Base-by-base conservation (phyloP, 1,140 invertebrate species). In the Drosophila mojavensis region DNA sequence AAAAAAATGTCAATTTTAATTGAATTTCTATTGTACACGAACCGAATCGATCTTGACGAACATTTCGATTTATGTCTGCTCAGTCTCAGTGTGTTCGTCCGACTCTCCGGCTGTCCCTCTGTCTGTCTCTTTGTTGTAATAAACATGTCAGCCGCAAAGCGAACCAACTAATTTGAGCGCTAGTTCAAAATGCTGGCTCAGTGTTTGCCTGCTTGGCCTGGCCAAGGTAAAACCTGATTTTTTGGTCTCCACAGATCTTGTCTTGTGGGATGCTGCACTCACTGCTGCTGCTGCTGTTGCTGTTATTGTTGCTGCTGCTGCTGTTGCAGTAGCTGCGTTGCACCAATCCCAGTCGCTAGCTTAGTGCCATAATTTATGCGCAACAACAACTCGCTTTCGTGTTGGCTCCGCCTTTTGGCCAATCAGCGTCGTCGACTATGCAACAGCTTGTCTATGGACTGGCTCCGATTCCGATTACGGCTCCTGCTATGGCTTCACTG, bases 291-390 rank as follows among this genome's bases (percentile, higher is more conserved):
- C 17, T 17, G 17, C 1, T 17, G 17, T 1, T 0, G 43, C 10
- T 47, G 45, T 36, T 60, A 47, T 53, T 62, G 78, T 41, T 59
- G 54, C 39, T 78, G 54, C 43, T 45, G 43, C 10, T 47, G 55
- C 48, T 13, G 36, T 39, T 39, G 20, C 48, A 58, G 54, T 62
- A 70, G 79, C 63, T 47, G 58, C 43, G 59, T 41, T 88, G 83
- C 83, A 88, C 83, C 83, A 88, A 86, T 86, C 83, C 83, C 72
- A 89, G 79, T 53, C 83, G 73, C 83, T 83, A 88, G 83, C 76
- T 88, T 88, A 80, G 75, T 89, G 84, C 83, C 83, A 88, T 88
- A 88, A 88, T 88, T 88, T 88, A 88, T 88, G 83, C 83, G 84
- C 83, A 83, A 88, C 83, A 83, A 88, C 84, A 88, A 88, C 83